These are phyloP conservation scores for Agapornis roseicollis DNA, from an alignment of 2,113 vertebrate genomes.

Conservation along the genomic window DNA sequence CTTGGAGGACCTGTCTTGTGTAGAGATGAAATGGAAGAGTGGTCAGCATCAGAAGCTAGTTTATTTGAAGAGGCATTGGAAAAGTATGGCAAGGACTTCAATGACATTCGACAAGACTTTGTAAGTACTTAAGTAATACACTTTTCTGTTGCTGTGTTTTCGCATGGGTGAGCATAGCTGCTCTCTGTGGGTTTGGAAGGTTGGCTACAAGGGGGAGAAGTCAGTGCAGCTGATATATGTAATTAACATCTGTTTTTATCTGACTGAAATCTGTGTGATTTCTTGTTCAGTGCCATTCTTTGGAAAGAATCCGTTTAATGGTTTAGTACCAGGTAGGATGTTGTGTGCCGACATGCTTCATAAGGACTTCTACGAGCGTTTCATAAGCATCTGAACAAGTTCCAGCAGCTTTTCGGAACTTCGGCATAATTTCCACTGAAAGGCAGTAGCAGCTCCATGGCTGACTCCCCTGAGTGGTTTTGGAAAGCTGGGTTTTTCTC, in stretches of 20 bases:
- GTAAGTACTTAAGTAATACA: slow-evolving; percentile 76
- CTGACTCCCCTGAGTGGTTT: neutral
- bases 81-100: slow-evolving; percentile 99
- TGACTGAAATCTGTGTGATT: neutral
- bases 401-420: neutral
- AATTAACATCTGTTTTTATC: neutral
- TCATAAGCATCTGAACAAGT: neutral
- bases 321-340: neutral
- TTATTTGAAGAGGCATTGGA: slow-evolving; percentile 96
- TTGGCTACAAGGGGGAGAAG: neutral
- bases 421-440: neutral
- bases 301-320: neutral
- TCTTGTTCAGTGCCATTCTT: neutral
- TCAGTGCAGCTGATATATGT: fast-evolving
- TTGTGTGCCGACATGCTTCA: neutral
- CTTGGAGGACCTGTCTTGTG: slow-evolving; percentile 94
- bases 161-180: neutral
- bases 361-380: neutral
- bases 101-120: slow-evolving; percentile 98
- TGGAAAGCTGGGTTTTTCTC: neutral
- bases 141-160: neutral
- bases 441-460: neutral
- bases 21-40: slow-evolving; percentile 98
- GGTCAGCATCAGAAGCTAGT: slow-evolving; percentile 96
- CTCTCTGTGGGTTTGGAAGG: neutral